Base-by-base conservation (phyloP, 2,888 invertebrate species). In the Dicranocentrus wangi region DNA sequence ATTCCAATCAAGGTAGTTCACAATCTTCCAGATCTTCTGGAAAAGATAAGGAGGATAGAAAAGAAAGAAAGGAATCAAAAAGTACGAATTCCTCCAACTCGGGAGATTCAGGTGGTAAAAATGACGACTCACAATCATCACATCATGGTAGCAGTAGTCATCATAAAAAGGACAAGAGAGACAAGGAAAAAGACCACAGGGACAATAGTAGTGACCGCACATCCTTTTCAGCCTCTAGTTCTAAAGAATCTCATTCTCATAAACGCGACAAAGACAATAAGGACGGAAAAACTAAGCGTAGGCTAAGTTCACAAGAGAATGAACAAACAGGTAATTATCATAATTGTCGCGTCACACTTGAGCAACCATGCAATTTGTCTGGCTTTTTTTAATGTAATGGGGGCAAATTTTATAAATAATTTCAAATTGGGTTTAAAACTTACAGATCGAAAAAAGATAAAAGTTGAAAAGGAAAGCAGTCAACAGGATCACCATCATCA, bases 1-100 rank as follows among this genome's bases (percentile, higher is more conserved):
- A 85, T 73, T 72, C 77, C n/a, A 83, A 72, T 72, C 69, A 79
- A 68, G 63, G 71, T 10, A 43, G 70, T 28, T 65, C 66, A 42
- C 65, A 77, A 23, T 82, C 85, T 23, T 73, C 81, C 0, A 82
- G 78, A 60, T 78, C 84, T 0, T 76, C 80, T 82, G 87, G 87
- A 88, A 86, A 87, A 88, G 80, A 87, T 81, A 86, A 83, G 86
- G 88, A 86, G 60, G 83, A 85, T 70, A 85, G 87, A 83, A 87
- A 87, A 88, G 85, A 89, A 88, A 82, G 89, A 89, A 83, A 90
- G 88, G 88, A 25, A 88, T 89, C 2, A 87, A 88, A 88, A 88
- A 78, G 84, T 73, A 87, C 85, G 86, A 85, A 27, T 19, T 83
- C 86, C 87, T 72, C 72, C 88, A 88, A 85, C 85, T 72, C 86